Evolutionary conservation across 2,888 invertebrate genomes (phyloP), one percentile per base, ranked within the genome.

Genomic region (Hololepta plana): DNA sequence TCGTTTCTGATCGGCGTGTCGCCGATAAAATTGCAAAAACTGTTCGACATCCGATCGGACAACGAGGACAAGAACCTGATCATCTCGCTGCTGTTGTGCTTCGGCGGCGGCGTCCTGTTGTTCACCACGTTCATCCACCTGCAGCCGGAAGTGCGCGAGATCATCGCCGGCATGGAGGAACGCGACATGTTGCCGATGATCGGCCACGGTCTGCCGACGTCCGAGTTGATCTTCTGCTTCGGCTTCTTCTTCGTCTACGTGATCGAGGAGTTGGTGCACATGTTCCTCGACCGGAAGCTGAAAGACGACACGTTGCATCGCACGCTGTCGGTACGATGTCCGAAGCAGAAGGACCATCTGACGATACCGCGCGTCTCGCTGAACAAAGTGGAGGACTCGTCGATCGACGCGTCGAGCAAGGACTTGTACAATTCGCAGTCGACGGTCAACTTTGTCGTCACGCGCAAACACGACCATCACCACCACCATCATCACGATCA

Each of bases 211-310:
- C 45, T 62, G 2, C 57, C 64, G 5, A 45, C 62, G 3, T 64
- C 62, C 8, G 63, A 71, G 36, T 44, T 71, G 10, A 56, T 68
- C 9, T 66, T 70, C 42, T 69, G 70, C 44, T 43, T 55, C 2
- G 71, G 71, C 2, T 71, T 71, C 44, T 69, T 71, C 47, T 57
- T 68, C 33, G 69, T 71, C 2, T 71, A 70, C 40, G 46, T 68
- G 6, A 60, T 70, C 21, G 71, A 71, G 41, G 69, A 70, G 41
- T 39, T 64, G 7, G 68, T 67, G 2, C 68, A 69, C 43, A 49
- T 59, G 4, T 54, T 58, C 4, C 41, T 69, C 16, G 61, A 62
- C 32, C 44, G 45, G 19, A 53, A 55, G 45, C 43, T 49, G 38
- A 46, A 60, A 27, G 54, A 57, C 26, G 53, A 52, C 7, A 51